These are phyloP conservation scores for Philonicus albiceps DNA, from an alignment of 2,888 invertebrate genomes.

Conservation along the genomic window DNA sequence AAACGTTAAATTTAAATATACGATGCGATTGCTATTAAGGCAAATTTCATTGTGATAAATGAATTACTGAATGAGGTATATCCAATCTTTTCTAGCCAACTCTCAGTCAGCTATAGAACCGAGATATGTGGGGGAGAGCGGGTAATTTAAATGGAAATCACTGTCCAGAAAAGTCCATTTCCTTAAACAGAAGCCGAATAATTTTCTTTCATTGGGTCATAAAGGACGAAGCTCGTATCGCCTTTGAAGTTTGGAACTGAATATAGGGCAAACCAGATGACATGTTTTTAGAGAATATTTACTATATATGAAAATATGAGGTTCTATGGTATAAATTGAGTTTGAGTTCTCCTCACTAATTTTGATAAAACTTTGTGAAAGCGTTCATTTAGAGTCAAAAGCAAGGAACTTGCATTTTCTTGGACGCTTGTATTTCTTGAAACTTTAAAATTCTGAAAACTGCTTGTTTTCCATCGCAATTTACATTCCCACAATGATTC, in stretches of 20 bases:
- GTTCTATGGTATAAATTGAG: too few species aligned
- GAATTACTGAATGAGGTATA: slow-evolving; percentile 1
- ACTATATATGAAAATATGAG: not conserved
- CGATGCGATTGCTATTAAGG: slow-evolving; percentile 11
- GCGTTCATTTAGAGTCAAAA: too few species aligned
- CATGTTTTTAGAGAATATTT: not conserved
- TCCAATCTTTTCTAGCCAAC: not conserved
- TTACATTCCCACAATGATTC: too few species aligned
- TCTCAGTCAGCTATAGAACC: not conserved
- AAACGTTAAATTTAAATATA: slow-evolving; percentile 15
- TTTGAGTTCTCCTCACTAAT: too few species aligned
- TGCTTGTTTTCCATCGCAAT: too few species aligned
- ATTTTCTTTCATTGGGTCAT: not conserved
- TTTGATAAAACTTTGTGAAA: not conserved
- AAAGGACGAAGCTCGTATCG: not conserved
- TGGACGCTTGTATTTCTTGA: too few species aligned
- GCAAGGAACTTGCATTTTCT: too few species aligned
- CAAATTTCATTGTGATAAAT: slow-evolving; percentile 23
- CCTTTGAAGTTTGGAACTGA: not conserved
- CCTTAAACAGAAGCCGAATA: not conserved
- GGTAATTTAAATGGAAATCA: not conserved
- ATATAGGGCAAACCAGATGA: not conserved
- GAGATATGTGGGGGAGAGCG: not conserved
- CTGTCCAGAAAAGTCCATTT: not conserved
- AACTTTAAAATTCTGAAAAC: too few species aligned